Evolutionary conservation across 2,888 invertebrate genomes (phyloP).

Genomic region (Harpalus rubripes): DNA sequence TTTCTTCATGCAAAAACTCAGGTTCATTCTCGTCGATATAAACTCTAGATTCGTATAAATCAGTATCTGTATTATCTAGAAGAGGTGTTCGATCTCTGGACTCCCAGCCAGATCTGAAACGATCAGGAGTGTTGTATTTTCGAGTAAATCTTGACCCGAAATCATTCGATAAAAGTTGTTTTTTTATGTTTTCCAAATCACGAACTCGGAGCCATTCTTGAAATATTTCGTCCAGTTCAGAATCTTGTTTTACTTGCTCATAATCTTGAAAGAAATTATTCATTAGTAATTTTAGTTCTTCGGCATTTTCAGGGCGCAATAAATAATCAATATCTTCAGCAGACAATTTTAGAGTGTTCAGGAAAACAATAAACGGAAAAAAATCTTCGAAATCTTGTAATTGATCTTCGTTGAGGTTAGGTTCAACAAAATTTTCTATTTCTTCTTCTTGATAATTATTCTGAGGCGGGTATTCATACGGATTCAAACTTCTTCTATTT

Average conservation of each 20-base stretch:
- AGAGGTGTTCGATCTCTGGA: slow-evolving; percentile 72
- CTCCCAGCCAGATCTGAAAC: slow-evolving; percentile 77
- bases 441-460: slow-evolving; percentile 62
- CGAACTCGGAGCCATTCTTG: slow-evolving; percentile 67
- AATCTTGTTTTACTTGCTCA: slow-evolving; percentile 66
- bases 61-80: slow-evolving; percentile 71
- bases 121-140: slow-evolving; percentile 78
- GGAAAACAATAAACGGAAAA: slow-evolving; percentile 71
- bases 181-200: slow-evolving; percentile 77
- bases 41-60: slow-evolving; percentile 80
- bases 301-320: slow-evolving; percentile 71
- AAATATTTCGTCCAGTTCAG: slow-evolving; percentile 67
- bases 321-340: slow-evolving; percentile 73
- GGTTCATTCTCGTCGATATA: slow-evolving; percentile 79
- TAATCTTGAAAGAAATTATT: slow-evolving; percentile 71
- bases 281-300: slow-evolving; percentile 69
- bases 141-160: slow-evolving; percentile 73
- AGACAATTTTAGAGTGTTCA: slow-evolving; percentile 72
- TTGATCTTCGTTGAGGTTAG: slow-evolving; percentile 28
- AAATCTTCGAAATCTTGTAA: slow-evolving; percentile 71
- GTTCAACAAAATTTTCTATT: background rate
- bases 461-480: slow-evolving; percentile 62
- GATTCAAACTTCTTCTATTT: slow-evolving; percentile 10
- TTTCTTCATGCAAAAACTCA: slow-evolving; percentile 68
- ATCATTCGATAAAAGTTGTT: slow-evolving; percentile 71